Base-by-base conservation (phyloP, 2,888 invertebrate species). In the Meghimatium bilineatum region DNA sequence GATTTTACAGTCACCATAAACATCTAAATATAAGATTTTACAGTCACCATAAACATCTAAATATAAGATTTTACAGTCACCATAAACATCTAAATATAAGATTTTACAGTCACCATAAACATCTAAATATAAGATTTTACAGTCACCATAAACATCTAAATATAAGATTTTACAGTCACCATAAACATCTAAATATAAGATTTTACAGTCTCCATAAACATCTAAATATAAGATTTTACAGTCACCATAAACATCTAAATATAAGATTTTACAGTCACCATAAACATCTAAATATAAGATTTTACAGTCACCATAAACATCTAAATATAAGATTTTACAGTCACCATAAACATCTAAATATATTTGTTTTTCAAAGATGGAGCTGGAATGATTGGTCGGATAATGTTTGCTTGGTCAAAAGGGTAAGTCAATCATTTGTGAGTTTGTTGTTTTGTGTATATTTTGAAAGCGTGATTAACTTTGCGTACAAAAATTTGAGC, bases 341-440 rank as follows among this genome's bases (percentile, higher is more conserved):
- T 44, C 5, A 44, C 23, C 8, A 56, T 56, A 56, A 23, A 12
- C 2, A 3, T 23, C 14, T 44, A 26, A 29, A 34, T 71, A 14
- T 71, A 12, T 67, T 49, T 66, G 44, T 49, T 86, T 83, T 56
- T 17, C 3, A 52, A 86, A 94, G 94, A 97, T 95, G 97, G 97
- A 2, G 96, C 96, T 88, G 97, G 98, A 10, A 98, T 98, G 96
- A 91, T 97, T n/a, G 95, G 98, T 0, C 95, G 96, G 88, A 98
- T 98, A 89, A 86, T 96, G 20, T 98, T 98, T 94, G 97, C 98
- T 36, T 98, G 96, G 96, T 95, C 96, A 94, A 96, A 97, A 94
- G 98, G 98, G 96, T 93, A 95, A 92, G 94, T 87, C 17, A 14
- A 23, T 20, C 12, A 38, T 17, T 36, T 36, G 6, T 3, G 12